Percentiles rank a stretch among this genome's conserved stretches.
Conservation (phyloP, 1,140 invertebrate genomes). For the Amphibalanus amphitrite region DNA sequence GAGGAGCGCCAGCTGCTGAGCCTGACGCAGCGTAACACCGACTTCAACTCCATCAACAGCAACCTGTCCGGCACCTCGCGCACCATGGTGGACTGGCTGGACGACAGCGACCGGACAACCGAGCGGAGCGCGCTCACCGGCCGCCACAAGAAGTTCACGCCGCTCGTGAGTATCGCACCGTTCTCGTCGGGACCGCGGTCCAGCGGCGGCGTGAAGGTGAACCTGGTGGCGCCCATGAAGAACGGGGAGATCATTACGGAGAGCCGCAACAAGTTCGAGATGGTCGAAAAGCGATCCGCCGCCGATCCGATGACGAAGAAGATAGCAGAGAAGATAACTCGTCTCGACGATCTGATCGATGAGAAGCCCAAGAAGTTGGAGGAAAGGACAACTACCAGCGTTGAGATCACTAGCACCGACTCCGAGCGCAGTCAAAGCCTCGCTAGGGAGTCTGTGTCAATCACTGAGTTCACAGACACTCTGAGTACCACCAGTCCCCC, state of each 20-base stretch:
- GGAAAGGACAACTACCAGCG: background rate
- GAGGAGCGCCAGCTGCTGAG: conserved; percentile 53
- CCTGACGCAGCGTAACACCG: conserved; percentile 67
- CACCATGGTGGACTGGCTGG: background rate
- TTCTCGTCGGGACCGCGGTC: conserved; percentile 32
- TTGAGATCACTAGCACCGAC: background rate
- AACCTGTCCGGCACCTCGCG: conserved; percentile 27
- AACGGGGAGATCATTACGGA: conserved; percentile 17
- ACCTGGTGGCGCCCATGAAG: conserved; percentile 19
- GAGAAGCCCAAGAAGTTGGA: background rate
- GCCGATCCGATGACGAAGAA: background rate
- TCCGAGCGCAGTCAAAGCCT: background rate
- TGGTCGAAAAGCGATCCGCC: background rate
- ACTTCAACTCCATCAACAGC: conserved; percentile 65
- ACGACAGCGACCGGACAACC: background rate
- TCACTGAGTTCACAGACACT: background rate
- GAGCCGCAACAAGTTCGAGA: background rate
- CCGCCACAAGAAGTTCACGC: conserved; percentile 14
- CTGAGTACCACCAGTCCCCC: no score
- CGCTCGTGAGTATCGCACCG: conserved; percentile 58
- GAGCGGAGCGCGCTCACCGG: background rate
- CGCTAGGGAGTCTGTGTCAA: background rate
- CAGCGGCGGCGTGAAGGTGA: conserved; percentile 15
- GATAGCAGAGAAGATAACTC: background rate
- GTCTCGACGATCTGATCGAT: background rate